phyloP scores from a whole-genome alignment of 2,113 vertebrate genomes.

The Entosphenus tridentatus region DNA sequence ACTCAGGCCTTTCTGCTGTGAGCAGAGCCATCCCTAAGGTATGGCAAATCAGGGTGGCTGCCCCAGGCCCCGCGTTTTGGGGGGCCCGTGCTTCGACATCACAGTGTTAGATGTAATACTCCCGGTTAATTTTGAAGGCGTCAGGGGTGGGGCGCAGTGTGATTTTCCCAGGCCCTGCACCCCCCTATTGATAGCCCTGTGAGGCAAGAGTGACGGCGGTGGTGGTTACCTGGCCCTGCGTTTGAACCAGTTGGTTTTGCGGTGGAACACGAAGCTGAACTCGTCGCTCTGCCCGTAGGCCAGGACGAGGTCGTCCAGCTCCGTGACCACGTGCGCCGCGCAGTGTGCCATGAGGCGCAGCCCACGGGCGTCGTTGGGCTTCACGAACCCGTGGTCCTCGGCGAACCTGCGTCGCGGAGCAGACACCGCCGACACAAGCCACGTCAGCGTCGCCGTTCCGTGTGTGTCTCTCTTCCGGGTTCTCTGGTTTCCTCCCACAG shows the following conservation, averaged over 20 bases:
- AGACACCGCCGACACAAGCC: background rate
- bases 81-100: too few species aligned
- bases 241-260: conserved; percentile 66
- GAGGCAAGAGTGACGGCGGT: background rate
- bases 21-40: too few species aligned
- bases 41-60: too few species aligned
- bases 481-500: too few species aligned
- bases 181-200: too few species aligned
- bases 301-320: conserved; percentile 57
- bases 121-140: too few species aligned
- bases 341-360: conserved; percentile 57
- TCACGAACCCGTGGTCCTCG: conserved; percentile 55
- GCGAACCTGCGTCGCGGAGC: conserved; percentile 36
- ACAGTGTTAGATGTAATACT: too few species aligned
- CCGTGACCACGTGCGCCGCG: conserved; percentile 62
- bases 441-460: background rate
- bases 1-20: too few species aligned
- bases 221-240: conserved; percentile 66
- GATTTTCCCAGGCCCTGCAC: too few species aligned
- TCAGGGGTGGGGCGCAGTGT: too few species aligned
- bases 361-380: conserved; percentile 69
- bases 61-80: too few species aligned
- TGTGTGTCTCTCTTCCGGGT: too few species aligned
- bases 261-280: conserved; percentile 87
- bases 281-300: conserved; percentile 93